Evolutionary conservation across 1,140 invertebrate species (phyloP), one percentile per base, ranked within the genome.

Genomic region (Drosophila navojoa): DNA sequence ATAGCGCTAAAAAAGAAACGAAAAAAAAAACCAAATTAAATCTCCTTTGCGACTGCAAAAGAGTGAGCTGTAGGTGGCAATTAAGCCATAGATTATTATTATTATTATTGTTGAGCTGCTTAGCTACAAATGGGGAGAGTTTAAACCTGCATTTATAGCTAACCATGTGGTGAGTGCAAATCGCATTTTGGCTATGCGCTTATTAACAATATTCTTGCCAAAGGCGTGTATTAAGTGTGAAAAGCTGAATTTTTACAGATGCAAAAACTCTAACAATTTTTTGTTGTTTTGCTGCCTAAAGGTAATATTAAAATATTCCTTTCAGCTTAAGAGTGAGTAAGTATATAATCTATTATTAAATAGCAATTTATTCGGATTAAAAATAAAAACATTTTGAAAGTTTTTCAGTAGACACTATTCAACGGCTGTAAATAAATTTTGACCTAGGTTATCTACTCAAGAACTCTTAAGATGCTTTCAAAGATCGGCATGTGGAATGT

Each of bases 71-170:
- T 29, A 62, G 50, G 19, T 55, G 50, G 67, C 50, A 70, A 70
- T 70, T 70, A 70, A 54, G 57, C 57, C 42, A 70, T 70, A 62
- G 44, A 70, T 62, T 62, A 70, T 70, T 55, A 42, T 63, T 55
- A 42, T 63, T 53, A 55, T 64, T 62, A 38, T 53, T 50, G 11
- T 55, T 38, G 15, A 54, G 60, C 59, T 70, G 58, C 42, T 61
- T 62, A 70, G 58, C 67, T 25, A 70, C 55, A 61, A 69, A 53
- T n/a, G 49, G 9, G 13, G 4, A 27, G 22, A n/a, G 22, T 2
- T 27, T 9, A n/a, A 15, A 13, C 4, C n/a, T 25, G 15, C 2
- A 7, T 45, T 45, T 5, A 38, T 11, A 4, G 35, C 9, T 13
- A 5, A 13, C 42, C 42, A 45, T 45, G 19, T 2, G 16, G 4